A percentile compares a stretch with the other conserved stretches of the same genome.
phyloP scores from a whole-genome alignment of 1,140 invertebrate genomes.

The Ectropis grisescens region DNA sequence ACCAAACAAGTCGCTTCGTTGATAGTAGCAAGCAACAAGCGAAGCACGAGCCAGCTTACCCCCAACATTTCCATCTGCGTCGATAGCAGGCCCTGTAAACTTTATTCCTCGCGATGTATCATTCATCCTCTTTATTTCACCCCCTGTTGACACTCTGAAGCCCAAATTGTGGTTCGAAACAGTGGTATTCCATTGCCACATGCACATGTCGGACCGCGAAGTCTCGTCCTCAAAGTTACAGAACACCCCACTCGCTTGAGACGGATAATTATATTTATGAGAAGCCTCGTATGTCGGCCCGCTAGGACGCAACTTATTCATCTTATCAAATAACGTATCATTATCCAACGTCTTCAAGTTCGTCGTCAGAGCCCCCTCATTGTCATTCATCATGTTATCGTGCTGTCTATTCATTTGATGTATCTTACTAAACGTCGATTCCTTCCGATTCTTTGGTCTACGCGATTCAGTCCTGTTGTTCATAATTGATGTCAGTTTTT shows the following conservation, averaged over 20 bases:
- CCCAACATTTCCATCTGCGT: slow-evolving; percentile 54
- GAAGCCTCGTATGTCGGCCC: slow-evolving; percentile 32
- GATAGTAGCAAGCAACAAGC: background rate
- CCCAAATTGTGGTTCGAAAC: slow-evolving; percentile 40
- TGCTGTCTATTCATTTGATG: slow-evolving; percentile 28
- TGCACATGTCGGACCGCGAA: slow-evolving; percentile 38
- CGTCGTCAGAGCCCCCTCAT: slow-evolving; percentile 37
- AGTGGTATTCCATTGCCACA: slow-evolving; percentile 61
- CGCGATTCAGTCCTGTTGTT: slow-evolving; percentile 50
- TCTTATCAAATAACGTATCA: slow-evolving; percentile 32
- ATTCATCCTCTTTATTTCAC: slow-evolving; percentile 40
- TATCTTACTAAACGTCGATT: no score
- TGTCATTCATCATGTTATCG: slow-evolving; percentile 56
- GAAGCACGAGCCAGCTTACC: slow-evolving; percentile 31
- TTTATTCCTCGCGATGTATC: slow-evolving; percentile 28
- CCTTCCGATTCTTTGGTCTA: slow-evolving; percentile 20
- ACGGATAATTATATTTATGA: slow-evolving; percentile 30
- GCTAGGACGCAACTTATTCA: slow-evolving; percentile 27
- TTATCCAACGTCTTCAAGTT: slow-evolving; percentile 38
- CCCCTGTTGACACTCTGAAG: slow-evolving; percentile 43
- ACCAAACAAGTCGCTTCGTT: no score
- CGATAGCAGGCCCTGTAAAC: slow-evolving; percentile 48
- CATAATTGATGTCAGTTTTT: slow-evolving; percentile 32
- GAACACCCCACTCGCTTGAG: slow-evolving; percentile 56
- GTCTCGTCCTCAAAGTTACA: slow-evolving; percentile 48